Base-by-base conservation (phyloP, 2,113 vertebrate genomes). In the Machaerirhynchus nigripectus region DNA sequence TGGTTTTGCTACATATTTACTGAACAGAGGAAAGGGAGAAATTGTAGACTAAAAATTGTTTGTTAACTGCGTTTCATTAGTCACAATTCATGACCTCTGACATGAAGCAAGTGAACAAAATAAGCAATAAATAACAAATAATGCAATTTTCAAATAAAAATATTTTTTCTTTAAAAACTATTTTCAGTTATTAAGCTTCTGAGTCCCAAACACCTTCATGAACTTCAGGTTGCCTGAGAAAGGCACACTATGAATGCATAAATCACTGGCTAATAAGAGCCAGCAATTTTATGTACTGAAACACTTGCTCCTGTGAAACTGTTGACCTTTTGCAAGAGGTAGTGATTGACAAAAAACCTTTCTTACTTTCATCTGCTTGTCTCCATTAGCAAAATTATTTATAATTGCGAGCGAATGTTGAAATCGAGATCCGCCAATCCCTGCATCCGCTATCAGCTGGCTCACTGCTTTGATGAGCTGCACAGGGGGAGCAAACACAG, bases 401-500 rank as follows among this genome's bases (percentile, higher is more conserved):
- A 99, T 99, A 96, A 99, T 99, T 83, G 99, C 99, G 11, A 99
- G 98, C 5, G 99, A 99, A 96, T 99, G 99, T 37, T 99, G 99
- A 94, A 99, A 99, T 11, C 99, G 98, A 6, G 99, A 99, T 22
- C 99, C 99, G 26, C 99, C 99, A 31, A 99, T 99, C n/a, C 99
- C 99, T 6, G 98, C 99, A 65, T 99, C 99, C 1, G 99, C 99
- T 92, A 99, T 99, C 97, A 99, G 93, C 98, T 99, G 99, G 95
- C 99, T 99, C 80, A 99, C 99, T 10, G 99, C 99, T 93, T 99
- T 99, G 97, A 99, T 99, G 82, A 99, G 99, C 99, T 99, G 95
- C 22, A 93, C 1, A 1, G n/a, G 60, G 60, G 37, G 49, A 57
- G 35, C 46, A 88, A 95, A 82, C 35, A 87, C 50, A 78, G 77